Evolutionary conservation across 2,797 vertebrate species (phyloP), one percentile per base, ranked within the genome.

Genomic region (Melopsittacus undulatus): DNA sequence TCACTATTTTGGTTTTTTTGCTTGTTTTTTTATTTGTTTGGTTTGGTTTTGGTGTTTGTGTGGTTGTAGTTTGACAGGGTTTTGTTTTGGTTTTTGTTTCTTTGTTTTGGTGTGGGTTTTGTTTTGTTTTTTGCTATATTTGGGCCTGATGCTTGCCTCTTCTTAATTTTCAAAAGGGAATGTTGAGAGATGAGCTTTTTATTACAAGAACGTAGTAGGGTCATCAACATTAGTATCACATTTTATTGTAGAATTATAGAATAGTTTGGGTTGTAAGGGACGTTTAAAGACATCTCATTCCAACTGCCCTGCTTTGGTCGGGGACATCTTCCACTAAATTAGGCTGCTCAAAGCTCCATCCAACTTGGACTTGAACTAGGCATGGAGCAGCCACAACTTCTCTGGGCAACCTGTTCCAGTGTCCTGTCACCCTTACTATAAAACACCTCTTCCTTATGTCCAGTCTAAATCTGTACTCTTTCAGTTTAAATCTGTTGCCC

Each of bases 301-400:
- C 20, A 79, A 13, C 5, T 19, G 4, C 5, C 2, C 10, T 67
- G 14, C 30, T 16, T 3, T 75, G 34, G 11, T 34, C 26, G 68
- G 34, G 43, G 14, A 13, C 27, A 52, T 1, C 2, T 86, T 75
- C 13, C 14, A 20, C 23, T 24, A 29, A 8, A 74, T 3, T 29
- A 49, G 8, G 10, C 70, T 70, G 29, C 32, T 48, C 22, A 74
- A 52, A 82, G 27, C 9, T 30, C 8, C 9, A 10, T 74, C 69
- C 30, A 32, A 0, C 23, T 8, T 66, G 24, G 11, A 21, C 9
- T 34, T 73, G 42, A 62, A 38, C 14, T 40, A 68, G 0, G 17
- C 38, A 46, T 29, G 18, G 21, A 11, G 13, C 18, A 45, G 34
- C 30, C 23, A 24, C 56, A 59, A 11, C 56, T 59, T 36, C 56